Percentiles rank a stretch among this genome's conserved stretches.
phyloP scores from a whole-genome alignment of 2,888 invertebrate species.

The Hetaerina titia region DNA sequence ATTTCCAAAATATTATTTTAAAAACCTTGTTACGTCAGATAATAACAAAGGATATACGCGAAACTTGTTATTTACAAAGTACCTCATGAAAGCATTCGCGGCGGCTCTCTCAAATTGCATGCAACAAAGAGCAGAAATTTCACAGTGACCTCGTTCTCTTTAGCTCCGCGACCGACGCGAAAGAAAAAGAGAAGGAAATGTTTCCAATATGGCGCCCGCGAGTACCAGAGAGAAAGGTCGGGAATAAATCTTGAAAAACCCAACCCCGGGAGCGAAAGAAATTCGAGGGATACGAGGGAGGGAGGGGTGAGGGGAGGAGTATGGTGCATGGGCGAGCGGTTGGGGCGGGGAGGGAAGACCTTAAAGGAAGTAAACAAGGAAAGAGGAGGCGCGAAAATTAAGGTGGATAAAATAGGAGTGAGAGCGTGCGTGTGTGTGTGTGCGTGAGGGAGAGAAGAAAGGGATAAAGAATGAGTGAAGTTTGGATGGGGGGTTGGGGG shows the following conservation, averaged over 20 bases:
- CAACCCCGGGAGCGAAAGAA: neutral
- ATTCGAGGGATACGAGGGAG: neutral
- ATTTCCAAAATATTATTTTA: neutral
- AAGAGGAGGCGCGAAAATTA: constrained; percentile 40
- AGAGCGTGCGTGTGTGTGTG: too few species aligned
- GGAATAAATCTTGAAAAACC: constrained; percentile 21
- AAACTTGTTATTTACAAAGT: neutral
- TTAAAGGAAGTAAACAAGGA: constrained; percentile 51
- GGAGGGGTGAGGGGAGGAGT: neutral
- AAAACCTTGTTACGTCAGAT: neutral
- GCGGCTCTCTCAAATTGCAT: neutral
- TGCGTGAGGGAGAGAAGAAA: neutral
- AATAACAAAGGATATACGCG: neutral
- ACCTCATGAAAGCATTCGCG: neutral
- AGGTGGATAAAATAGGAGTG: neutral
- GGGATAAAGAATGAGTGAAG: neutral
- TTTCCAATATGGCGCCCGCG: constrained; percentile 15
- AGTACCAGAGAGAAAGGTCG: neutral
- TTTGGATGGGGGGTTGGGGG: neutral
- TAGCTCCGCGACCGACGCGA: neutral
- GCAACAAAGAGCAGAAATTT: neutral
- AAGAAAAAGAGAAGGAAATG: neutral
- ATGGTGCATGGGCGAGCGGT: neutral
- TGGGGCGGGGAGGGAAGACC: neutral
- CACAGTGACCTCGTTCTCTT: constrained; percentile 6